These are phyloP conservation scores for Oligia strigilis DNA, from an alignment of 2,888 invertebrate genomes.

Conservation along the genomic window DNA sequence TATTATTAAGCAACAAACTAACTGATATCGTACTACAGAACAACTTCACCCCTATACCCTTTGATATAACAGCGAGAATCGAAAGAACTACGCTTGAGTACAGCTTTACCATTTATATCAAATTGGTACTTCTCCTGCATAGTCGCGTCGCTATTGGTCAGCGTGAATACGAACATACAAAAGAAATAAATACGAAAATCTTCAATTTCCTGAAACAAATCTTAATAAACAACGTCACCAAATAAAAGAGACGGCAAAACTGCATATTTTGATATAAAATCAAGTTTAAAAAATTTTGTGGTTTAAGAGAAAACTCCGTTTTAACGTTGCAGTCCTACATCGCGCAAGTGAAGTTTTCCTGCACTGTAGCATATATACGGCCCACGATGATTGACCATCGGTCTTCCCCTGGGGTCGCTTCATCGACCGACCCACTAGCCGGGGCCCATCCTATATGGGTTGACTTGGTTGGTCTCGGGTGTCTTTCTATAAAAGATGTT, in stretches of 20 bases:
- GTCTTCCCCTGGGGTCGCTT: slow-evolving; percentile 63
- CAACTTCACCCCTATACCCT: background rate
- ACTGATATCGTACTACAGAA: slow-evolving; percentile 9
- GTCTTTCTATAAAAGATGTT: slow-evolving; percentile 13
- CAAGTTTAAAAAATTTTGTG: background rate
- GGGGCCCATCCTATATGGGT: slow-evolving; percentile 19
- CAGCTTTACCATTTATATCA: background rate
- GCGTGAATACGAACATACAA: background rate
- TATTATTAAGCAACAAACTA: slow-evolving; percentile 13
- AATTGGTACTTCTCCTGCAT: slow-evolving; percentile 36
- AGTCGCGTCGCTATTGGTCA: slow-evolving; percentile 49
- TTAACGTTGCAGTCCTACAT: slow-evolving; percentile 29
- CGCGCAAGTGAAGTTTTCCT: slow-evolving; percentile 52
- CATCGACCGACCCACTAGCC: slow-evolving; percentile 58
- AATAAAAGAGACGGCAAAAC: background rate
- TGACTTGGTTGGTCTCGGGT: slow-evolving; percentile 46
- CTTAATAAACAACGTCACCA: background rate
- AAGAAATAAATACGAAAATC: background rate
- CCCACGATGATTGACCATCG: slow-evolving; percentile 1
- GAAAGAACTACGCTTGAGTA: background rate
- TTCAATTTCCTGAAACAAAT: slow-evolving; percentile 23
- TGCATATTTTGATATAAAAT: slow-evolving; percentile 2
- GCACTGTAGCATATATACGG: slow-evolving; percentile 1
- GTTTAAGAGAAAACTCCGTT: background rate
- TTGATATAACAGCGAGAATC: slow-evolving; percentile 19